These are phyloP conservation scores for Chromobotia macracanthus DNA, from an alignment of 2,797 vertebrate species.

Conservation along the genomic window DNA sequence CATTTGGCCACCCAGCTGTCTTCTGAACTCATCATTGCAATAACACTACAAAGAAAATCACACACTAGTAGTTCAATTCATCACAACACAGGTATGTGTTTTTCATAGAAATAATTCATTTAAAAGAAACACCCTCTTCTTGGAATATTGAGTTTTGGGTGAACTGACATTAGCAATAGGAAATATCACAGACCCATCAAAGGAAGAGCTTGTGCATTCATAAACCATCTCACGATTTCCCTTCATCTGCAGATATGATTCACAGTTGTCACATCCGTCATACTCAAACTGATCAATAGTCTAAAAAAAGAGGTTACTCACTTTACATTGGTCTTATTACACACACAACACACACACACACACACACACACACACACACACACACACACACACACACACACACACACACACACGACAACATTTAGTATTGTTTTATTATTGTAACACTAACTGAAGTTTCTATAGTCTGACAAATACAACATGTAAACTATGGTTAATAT, in stretches of 20 bases:
- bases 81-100: not conserved
- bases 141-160: not conserved
- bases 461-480: not conserved
- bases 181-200: conserved; percentile 82
- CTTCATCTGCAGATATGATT: conserved; percentile 96
- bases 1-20: conserved; percentile 99
- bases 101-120: not conserved
- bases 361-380: too few species aligned
- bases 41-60: conserved; percentile 76
- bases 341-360: too few species aligned
- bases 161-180: not conserved
- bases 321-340: too few species aligned
- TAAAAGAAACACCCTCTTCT: not conserved
- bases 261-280: conserved; percentile 97
- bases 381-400: too few species aligned
- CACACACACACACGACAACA: too few species aligned
- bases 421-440: not conserved
- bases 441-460: not conserved
- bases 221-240: conserved; percentile 99
- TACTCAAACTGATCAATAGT: conserved; percentile 99
- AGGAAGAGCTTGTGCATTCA: conserved; percentile 97
- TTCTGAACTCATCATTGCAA: conserved; percentile 97
- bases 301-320: conserved; percentile 74
- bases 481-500: not conserved
- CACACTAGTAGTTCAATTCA: not conserved